Conservation (phyloP, 2,888 invertebrate genomes). For the Acholoe squamosa region DNA sequence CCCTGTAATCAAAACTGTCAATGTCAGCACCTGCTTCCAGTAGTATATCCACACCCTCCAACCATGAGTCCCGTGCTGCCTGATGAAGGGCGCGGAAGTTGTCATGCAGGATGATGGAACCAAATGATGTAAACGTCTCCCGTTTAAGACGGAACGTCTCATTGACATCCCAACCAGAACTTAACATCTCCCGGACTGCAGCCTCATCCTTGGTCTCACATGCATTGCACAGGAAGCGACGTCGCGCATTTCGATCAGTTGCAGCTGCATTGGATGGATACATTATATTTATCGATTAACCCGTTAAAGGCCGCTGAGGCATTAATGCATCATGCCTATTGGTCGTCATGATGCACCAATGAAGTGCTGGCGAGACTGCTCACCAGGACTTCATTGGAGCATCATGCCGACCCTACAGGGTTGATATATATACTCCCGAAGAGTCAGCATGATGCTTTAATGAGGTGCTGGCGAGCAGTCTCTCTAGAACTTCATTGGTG, state of each 20-base stretch:
- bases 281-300: too few relatives aligned
- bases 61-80: constrained; percentile 48
- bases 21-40: constrained; percentile 16
- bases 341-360: too few relatives aligned
- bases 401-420: too few relatives aligned
- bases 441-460: too few relatives aligned
- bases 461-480: too few relatives aligned
- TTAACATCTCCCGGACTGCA: not conserved
- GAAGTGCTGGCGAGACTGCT: too few relatives aligned
- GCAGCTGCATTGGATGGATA: not conserved
- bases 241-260: not conserved
- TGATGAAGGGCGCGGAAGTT: constrained; percentile 45
- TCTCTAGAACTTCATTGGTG: too few relatives aligned
- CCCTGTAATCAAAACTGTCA: constrained; percentile 42
- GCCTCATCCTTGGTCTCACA: not conserved
- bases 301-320: too few relatives aligned
- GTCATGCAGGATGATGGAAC: constrained; percentile 50
- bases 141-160: constrained; percentile 42
- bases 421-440: too few relatives aligned
- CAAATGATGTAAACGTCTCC: constrained; percentile 56
- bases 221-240: constrained; percentile 42
- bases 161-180: constrained; percentile 41
- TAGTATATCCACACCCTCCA: constrained; percentile 17
- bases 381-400: too few relatives aligned
- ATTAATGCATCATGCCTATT: too few relatives aligned